Conservation (phyloP, 2,888 invertebrate genomes). For the Drosophila formosana region DNA sequence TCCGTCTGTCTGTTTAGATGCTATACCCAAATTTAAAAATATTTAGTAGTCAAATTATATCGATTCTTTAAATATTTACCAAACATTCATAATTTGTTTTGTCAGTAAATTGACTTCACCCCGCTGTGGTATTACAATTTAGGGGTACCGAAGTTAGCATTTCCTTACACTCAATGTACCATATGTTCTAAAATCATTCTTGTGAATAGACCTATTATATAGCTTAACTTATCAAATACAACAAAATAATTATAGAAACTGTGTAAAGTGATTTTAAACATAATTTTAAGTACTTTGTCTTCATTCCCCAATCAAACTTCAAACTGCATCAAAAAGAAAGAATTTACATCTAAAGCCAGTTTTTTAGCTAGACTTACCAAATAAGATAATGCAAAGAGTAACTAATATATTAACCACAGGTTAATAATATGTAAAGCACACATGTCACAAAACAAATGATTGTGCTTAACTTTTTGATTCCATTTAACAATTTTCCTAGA, state of each 20-base stretch:
- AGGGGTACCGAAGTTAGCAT: background rate
- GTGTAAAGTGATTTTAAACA: slow-evolving; percentile 44
- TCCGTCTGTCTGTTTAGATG: background rate
- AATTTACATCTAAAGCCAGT: slow-evolving; percentile 66
- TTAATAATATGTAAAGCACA: slow-evolving; percentile 38
- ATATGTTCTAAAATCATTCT: too few relatives aligned
- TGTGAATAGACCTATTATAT: slow-evolving; percentile 1
- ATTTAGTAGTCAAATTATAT: background rate
- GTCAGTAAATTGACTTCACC: background rate
- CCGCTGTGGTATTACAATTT: background rate
- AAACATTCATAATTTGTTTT: background rate
- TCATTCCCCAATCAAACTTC: slow-evolving; percentile 41
- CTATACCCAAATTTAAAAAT: background rate
- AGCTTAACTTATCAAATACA: background rate
- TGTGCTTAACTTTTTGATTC: slow-evolving; percentile 72
- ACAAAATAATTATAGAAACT: slow-evolving; percentile 18
- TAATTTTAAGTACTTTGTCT: slow-evolving; percentile 4
- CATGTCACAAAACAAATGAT: background rate
- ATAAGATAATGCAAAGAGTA: slow-evolving; percentile 22
- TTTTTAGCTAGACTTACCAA: slow-evolving; percentile 78
- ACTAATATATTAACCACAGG: slow-evolving; percentile 39
- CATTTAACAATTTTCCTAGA: slow-evolving; percentile 74
- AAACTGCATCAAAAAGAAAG: slow-evolving; percentile 49
- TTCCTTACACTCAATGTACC: slow-evolving; percentile 4
- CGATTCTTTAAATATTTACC: background rate